These are phyloP conservation scores for Babylonia areolata DNA, from an alignment of 1,140 invertebrate species.

Conservation along the genomic window DNA sequence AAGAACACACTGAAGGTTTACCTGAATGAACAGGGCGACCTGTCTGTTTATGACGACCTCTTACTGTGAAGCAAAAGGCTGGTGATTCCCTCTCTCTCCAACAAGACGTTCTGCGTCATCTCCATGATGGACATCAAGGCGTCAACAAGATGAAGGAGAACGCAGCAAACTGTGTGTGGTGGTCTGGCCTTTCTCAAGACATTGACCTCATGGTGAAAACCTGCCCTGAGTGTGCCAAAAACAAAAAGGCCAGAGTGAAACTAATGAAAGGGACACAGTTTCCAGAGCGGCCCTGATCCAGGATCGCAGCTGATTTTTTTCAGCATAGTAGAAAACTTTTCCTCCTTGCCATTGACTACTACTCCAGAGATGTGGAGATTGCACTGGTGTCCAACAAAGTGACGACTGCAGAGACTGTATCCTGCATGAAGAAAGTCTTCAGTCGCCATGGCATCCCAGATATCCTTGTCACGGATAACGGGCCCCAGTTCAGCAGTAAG, in stretches of 20 bases:
- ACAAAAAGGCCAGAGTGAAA: constrained; percentile 33
- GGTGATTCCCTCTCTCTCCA: constrained; percentile 36
- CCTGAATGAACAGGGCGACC: not conserved
- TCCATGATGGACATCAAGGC: constrained; percentile 47
- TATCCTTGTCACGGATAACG: constrained; percentile 34
- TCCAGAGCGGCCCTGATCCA: constrained; percentile 42
- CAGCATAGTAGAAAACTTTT: constrained; percentile 22
- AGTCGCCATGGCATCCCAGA: no score
- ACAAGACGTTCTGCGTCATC: constrained; percentile 12
- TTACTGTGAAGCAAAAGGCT: constrained; percentile 18
- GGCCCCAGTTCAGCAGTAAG: not conserved
- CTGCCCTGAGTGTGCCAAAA: constrained; percentile 41
- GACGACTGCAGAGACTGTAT: no score
- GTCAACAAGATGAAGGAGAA: constrained; percentile 34
- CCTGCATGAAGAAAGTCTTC: no score
- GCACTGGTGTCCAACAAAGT: no score
- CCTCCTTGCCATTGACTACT: no score
- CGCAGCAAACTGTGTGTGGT: constrained; percentile 34
- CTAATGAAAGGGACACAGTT: constrained; percentile 38
- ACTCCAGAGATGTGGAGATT: no score
- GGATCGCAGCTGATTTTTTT: constrained; percentile 36
- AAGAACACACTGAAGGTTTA: not conserved
- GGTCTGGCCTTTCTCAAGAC: constrained; percentile 10
- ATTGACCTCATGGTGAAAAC: constrained; percentile 27
- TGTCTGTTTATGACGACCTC: not conserved